Base-by-base conservation (phyloP, 2,797 vertebrate species). In the Yasuhikotakia modesta region DNA sequence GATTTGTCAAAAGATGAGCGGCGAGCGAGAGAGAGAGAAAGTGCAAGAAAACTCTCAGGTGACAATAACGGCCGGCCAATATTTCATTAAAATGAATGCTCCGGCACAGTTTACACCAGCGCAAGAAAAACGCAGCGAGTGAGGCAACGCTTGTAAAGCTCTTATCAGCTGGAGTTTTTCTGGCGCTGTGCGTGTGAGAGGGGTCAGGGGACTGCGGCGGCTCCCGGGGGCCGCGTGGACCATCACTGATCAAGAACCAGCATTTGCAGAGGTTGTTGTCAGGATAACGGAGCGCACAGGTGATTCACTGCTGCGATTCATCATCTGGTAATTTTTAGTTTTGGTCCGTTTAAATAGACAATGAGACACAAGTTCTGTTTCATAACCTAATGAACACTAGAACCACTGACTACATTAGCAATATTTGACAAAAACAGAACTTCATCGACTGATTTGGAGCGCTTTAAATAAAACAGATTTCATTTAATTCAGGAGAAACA, bases 31-130 rank as follows among this genome's bases (percentile, higher is more conserved):
- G 43, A 48, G 67, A 66, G 57, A 73, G 66, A 57, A 24, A 52
- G 30, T 30, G 79, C 48, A 64, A 7, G 60, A 88, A 88, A 85
- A 84, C 91, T 85, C 87, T 91, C 91, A 81, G 87, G 90, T 95
- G 96, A 97, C 94, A 95, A 93, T 94, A 94, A 94, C 92, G 91
- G 87, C 82, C 0, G 82, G 86, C 89, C 92, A 89, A 95, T 98
- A 95, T 95, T 96, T 98, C 96, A 98, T 94, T 91, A 93, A 95
- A 96, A 97, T 95, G 91, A 95, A 97, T 93, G 93, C 91, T 86
- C 79, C 91, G 93, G 93, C 94, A 93, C 90, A 94, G 94, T 94
- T 96, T 95, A 94, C 92, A 94, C 92, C 81, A 84, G 88, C 91
- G 90, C 90, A 86, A 91, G 92, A 92, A 90, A 87, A 85, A 76